Base-by-base conservation (phyloP, 2,113 vertebrate species). In the Shinisaurus crocodilurus region DNA sequence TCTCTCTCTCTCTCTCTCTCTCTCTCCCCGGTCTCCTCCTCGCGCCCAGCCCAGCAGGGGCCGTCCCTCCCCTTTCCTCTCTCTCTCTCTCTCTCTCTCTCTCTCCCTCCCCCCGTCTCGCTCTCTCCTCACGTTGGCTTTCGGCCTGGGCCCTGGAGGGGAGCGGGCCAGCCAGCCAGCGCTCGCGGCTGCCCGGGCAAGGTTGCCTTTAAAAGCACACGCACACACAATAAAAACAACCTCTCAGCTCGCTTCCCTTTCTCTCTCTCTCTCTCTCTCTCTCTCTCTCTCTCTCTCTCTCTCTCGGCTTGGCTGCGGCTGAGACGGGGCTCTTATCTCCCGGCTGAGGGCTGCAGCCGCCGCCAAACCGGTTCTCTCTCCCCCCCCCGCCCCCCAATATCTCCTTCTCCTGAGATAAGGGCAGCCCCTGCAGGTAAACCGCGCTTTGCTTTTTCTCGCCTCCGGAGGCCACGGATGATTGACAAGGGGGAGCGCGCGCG, bases 321-420 rank as follows among this genome's bases (percentile, higher is more conserved):
- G n/a, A 79, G 83, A 81, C 84, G 91, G 87, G 88, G 94, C 93
- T 96, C 98, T 98, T 98, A 97, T 98, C 98, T 98, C 95, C 98
- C 95, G 94, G 89, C 96, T 94, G 95, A 96, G 98, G 97, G 97
- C 98, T 32, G 60, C 32, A 29, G 48, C 57, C 96, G 97, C 96
- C 97, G 98, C 97, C 98, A 98, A 98, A 50, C 77, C 77, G 65
- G 63, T 69, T 82, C 77, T 80, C 1, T 96, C 86, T 95, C 94
- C 96, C 96, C 50, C 2, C 48, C 23, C 5, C 69, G 23, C n/a
- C 27, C 23, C 32, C 81, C 40, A 7, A 6, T 34, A 9, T 37
- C 81, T 63, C n/a, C 54, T n/a, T 18, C 3, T n/a, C 5, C 6
- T 3, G 79, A 5, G 32, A 8, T n/a, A 60, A 57, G 48, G 6